These are phyloP conservation scores for Heliconius congener DNA, from an alignment of 1,140 invertebrate genomes.

Conservation along the genomic window DNA sequence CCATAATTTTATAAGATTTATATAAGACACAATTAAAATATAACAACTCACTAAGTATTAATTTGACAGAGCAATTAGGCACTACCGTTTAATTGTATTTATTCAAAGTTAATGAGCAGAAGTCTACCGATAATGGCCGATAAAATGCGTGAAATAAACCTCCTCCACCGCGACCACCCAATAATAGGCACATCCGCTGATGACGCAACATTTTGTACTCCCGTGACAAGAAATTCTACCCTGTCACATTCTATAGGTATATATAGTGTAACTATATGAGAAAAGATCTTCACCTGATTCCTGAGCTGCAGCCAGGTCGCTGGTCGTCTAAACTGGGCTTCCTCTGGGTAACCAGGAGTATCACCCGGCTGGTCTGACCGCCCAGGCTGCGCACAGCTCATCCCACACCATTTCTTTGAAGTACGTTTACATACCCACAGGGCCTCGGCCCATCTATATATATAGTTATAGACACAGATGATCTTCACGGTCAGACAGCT, in stretches of 20 bases:
- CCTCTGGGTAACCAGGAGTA: too few relatives aligned
- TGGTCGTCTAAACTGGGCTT: too few relatives aligned
- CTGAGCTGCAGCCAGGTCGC: too few relatives aligned
- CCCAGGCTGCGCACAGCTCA: too few relatives aligned
- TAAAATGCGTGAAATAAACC: slow-evolving; percentile 71
- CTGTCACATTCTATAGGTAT: slow-evolving; percentile 20
- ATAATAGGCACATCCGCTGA: slow-evolving; percentile 49
- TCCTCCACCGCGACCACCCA: slow-evolving; percentile 62
- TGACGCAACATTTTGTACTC: slow-evolving; percentile 21
- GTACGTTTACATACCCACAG: too few relatives aligned
- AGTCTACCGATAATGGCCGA: slow-evolving; percentile 41
- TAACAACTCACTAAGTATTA: slow-evolving; percentile 30
- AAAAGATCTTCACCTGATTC: not conserved
- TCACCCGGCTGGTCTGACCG: too few relatives aligned
- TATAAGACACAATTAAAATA: not conserved
- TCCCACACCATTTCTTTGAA: too few relatives aligned
- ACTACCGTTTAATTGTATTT: slow-evolving; percentile 33
- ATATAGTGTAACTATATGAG: not conserved
- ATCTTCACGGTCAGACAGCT: too few relatives aligned
- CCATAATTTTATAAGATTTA: not conserved
- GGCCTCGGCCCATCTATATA: too few relatives aligned
- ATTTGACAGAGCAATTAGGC: slow-evolving; percentile 25
- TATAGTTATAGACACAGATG: too few relatives aligned
- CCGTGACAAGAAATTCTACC: slow-evolving; percentile 15
- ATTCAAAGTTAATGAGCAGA: slow-evolving; percentile 26